Conservation (phyloP, 1,140 invertebrate genomes). For the Penaeus indicus region DNA sequence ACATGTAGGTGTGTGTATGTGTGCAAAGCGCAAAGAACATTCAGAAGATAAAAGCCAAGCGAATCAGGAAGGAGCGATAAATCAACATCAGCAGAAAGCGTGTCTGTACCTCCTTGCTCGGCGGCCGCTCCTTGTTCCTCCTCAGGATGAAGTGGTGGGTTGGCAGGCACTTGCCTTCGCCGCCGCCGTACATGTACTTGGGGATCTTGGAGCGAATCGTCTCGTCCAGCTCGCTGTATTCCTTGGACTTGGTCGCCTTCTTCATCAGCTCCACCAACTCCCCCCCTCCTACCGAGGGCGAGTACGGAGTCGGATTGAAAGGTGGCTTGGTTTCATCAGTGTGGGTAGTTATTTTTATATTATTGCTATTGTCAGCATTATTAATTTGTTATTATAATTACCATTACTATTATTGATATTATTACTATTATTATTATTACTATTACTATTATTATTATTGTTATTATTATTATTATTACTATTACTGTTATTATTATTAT, state of each 20-base stretch:
- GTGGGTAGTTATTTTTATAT: too few relatives aligned
- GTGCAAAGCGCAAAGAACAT: neutral
- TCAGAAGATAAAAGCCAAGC: too few relatives aligned
- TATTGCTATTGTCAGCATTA: too few relatives aligned
- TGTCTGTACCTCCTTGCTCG: conserved; percentile 80
- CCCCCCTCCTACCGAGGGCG: conserved; percentile 81
- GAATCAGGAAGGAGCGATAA: too few relatives aligned
- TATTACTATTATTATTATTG: conserved; percentile 8
- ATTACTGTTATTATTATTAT: too few relatives aligned
- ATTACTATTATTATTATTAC: neutral
- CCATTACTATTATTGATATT: neutral
- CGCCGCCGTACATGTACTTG: conserved; percentile 94
- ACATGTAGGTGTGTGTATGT: neutral
- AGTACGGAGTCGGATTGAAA: neutral
- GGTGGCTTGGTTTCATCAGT: too few relatives aligned
- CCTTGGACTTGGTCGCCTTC: conserved; percentile 87
- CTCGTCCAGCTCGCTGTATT: conserved; percentile 89
- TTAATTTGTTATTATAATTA: too few relatives aligned
- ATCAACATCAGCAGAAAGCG: neutral
- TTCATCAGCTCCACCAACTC: conserved; percentile 94
- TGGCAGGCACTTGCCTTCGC: conserved; percentile 88
- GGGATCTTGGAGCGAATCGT: conserved; percentile 91
- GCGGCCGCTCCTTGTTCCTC: conserved; percentile 86
- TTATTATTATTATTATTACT: too few relatives aligned
- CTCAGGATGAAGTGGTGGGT: conserved; percentile 88